phyloP scores from a whole-genome alignment of 1,140 invertebrate genomes.

The Dendrolimus kikuchii region DNA sequence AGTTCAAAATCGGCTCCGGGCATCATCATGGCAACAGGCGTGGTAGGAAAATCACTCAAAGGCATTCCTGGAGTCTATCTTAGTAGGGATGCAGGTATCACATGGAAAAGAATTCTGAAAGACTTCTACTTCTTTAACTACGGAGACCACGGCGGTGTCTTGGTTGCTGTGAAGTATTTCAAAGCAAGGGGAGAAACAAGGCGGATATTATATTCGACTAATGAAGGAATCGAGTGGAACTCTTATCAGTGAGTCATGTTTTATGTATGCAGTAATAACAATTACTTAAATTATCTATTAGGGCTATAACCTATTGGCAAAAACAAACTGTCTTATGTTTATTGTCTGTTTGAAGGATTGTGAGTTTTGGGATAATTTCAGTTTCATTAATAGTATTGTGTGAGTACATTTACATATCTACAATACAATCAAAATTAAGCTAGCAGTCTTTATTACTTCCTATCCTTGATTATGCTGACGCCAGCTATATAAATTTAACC shows the following conservation, averaged over 20 bases:
- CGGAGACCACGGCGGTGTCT: constrained; percentile 91
- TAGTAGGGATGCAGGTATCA: constrained; percentile 87
- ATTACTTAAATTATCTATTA: no score
- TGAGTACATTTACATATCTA: no score
- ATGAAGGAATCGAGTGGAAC: constrained; percentile 89
- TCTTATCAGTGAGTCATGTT: constrained; percentile 67
- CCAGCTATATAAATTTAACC: no score
- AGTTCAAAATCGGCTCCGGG: constrained; percentile 90
- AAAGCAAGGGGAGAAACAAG: constrained; percentile 82
- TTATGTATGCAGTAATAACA: no score
- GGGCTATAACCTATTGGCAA: no score
- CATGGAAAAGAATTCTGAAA: constrained; percentile 87
- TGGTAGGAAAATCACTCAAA: constrained; percentile 84
- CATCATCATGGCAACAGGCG: constrained; percentile 89
- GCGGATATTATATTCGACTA: constrained; percentile 86
- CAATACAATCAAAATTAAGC: no score
- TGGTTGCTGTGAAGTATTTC: constrained; percentile 88
- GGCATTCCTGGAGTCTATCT: constrained; percentile 87
- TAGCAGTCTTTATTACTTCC: no score
- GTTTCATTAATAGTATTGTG: no score
- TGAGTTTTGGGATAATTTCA: no score
- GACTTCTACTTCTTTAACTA: constrained; percentile 92
- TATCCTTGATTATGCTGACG: no score
- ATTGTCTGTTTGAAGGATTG: no score
- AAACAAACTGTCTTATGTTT: no score